Base-by-base conservation (phyloP, 1,140 invertebrate species). In the Lepidurus arcticus region DNA sequence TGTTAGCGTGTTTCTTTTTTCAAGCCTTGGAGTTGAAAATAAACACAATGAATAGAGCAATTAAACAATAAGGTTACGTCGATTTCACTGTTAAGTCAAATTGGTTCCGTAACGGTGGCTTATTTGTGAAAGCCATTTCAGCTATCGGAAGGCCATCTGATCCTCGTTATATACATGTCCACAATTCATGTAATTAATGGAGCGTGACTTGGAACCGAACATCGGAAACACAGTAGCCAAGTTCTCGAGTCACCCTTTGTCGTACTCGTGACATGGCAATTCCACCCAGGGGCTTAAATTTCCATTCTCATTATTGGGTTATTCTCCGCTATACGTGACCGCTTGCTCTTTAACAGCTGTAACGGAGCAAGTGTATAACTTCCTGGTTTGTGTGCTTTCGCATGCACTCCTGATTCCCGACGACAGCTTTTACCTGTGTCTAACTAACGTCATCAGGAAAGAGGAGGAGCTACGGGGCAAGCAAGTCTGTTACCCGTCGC, bases 191-290 rank as follows among this genome's bases (percentile, higher is more conserved):
- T 10, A 42, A 73, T 73, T 44, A 24, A 3, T 79, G 47, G 73
- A 44, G 53, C 42, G 47, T 42, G 16, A 79, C 21, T 53, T 34
- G 42, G 24, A 53, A 47, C 16, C 44, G 42, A 16, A 79, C 53
- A 42, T 79, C 73, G 44, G 47, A 16, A 78, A 78, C 47, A 26
- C 44, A 21, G 9, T 4, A 2, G 4, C 34, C 2, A 3, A 42
- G 26, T 76, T 44, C 42, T 43, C 21, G 44, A 76, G 47, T 76
- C 26, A 34, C 76, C 34, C 24, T 53, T 53, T 65, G 53, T 21
- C 53, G 53, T 65, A 65, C 53, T 16, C 53, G 53, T 65, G 53
- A 65, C 53, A 65, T 65, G 53, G 53, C 16, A 65, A 65, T 21
- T 65, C 16, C 53, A 13, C 16, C 53, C n/a, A 13, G 6, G 21